These are phyloP conservation scores for Lophotis ruficrista DNA, from an alignment of 2,113 vertebrate genomes.

Conservation along the genomic window DNA sequence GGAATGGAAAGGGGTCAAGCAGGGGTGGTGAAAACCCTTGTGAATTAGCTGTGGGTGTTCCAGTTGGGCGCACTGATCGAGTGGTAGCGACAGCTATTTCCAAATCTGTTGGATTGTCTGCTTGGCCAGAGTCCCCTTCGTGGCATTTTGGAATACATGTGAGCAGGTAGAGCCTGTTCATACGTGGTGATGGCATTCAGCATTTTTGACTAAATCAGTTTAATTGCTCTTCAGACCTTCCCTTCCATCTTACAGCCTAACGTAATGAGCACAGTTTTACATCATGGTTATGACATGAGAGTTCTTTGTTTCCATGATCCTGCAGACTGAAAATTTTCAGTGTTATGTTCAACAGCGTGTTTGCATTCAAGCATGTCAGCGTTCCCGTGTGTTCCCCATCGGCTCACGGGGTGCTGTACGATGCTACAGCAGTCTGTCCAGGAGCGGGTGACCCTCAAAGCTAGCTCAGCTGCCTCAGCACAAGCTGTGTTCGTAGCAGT, in stretches of 20 bases:
- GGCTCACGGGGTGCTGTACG: background rate
- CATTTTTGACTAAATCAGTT: background rate
- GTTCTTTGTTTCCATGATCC: background rate
- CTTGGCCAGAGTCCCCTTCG: background rate
- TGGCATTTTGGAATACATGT: fast-evolving
- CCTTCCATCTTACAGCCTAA: background rate
- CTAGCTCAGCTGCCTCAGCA: background rate
- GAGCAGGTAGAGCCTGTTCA: background rate
- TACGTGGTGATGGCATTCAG: background rate
- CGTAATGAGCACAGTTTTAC: background rate
- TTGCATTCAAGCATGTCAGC: background rate
- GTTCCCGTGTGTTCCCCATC: background rate
- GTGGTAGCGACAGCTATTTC: background rate
- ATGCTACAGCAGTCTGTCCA: background rate
- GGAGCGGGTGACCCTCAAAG: fast-evolving
- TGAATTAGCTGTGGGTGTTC: background rate
- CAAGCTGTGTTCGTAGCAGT: background rate
- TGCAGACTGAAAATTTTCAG: background rate
- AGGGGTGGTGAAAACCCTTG: background rate
- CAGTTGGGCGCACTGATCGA: background rate
- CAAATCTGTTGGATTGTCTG: background rate
- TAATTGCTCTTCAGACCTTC: background rate
- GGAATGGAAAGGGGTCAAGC: background rate
- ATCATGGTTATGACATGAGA: background rate
- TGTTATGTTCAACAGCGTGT: background rate